These are phyloP conservation scores for Amphipoea oculea DNA, from an alignment of 2,888 invertebrate species.

Conservation along the genomic window DNA sequence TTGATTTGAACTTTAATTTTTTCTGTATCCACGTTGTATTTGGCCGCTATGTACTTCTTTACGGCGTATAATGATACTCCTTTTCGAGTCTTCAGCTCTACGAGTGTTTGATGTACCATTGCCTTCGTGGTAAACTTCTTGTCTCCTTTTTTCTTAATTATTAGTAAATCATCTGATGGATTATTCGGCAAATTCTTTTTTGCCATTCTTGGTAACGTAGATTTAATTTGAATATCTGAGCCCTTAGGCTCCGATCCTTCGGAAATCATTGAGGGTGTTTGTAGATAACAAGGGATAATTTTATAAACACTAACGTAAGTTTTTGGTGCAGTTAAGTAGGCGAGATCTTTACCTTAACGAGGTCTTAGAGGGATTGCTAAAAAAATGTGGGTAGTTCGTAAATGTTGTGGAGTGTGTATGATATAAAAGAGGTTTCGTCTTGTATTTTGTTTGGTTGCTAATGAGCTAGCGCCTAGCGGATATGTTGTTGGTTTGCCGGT, in stretches of 20 bases:
- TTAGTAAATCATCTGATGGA: slow-evolving; percentile 34
- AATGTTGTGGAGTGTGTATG: neutral
- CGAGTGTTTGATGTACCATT: slow-evolving; percentile 81
- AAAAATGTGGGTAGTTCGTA: slow-evolving; percentile 52
- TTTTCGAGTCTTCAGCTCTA: slow-evolving; percentile 78
- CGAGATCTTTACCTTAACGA: slow-evolving; percentile 68
- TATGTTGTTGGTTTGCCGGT: neutral
- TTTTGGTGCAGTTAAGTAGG: slow-evolving; percentile 13
- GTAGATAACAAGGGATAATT: neutral
- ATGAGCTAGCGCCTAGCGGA: neutral
- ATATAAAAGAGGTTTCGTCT: slow-evolving; percentile 13
- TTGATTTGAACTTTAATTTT: slow-evolving; percentile 81
- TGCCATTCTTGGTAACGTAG: slow-evolving; percentile 63
- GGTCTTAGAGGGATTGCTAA: slow-evolving; percentile 15
- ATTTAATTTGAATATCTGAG: slow-evolving; percentile 72
- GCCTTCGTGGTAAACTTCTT: slow-evolving; percentile 79
- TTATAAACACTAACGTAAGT: neutral
- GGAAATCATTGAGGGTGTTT: slow-evolving; percentile 63
- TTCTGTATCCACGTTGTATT: slow-evolving; percentile 76
- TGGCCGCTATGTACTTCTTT: slow-evolving; percentile 81
- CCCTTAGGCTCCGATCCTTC: slow-evolving; percentile 70
- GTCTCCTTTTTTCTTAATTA: slow-evolving; percentile 28
- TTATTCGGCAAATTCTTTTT: slow-evolving; percentile 62
- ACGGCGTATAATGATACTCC: slow-evolving; percentile 84
- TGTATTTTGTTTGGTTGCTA: neutral